Conservation (phyloP, 2,797 vertebrate genomes). For the Notamacropus eugenii region DNA sequence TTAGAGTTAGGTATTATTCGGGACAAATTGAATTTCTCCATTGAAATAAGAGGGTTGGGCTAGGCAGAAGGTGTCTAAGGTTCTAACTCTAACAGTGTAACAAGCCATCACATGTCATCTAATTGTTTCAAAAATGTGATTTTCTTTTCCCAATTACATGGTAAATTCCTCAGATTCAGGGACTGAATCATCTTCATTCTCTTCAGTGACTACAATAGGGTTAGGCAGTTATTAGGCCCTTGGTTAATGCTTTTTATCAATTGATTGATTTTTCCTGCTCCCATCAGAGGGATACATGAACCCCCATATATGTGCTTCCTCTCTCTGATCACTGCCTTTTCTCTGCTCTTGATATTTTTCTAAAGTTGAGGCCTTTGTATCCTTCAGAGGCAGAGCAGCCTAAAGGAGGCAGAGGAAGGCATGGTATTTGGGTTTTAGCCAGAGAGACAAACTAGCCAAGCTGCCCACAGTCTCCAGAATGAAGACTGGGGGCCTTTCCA, state of each 20-base stretch:
- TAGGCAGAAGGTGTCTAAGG: background rate
- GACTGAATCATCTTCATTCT: background rate
- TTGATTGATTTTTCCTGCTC: background rate
- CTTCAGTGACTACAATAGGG: background rate
- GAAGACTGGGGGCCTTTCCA: background rate
- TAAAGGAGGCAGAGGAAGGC: background rate
- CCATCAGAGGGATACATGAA: background rate
- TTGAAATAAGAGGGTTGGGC: background rate
- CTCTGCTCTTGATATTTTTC: background rate
- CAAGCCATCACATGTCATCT: background rate
- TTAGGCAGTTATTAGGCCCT: background rate
- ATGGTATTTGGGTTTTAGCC: background rate
- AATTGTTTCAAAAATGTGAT: background rate
- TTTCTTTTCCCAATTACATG: background rate
- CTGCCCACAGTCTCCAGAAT: background rate
- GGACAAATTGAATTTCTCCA: background rate
- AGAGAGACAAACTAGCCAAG: background rate
- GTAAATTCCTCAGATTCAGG: background rate
- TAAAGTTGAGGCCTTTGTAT: background rate
- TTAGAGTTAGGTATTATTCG: background rate
- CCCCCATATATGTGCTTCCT: background rate
- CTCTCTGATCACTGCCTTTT: background rate
- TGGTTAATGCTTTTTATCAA: background rate
- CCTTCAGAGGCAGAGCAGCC: background rate
- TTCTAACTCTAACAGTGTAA: background rate